Conservation (phyloP, 2,113 vertebrate genomes). For the Prionailurus bengalensis region DNA sequence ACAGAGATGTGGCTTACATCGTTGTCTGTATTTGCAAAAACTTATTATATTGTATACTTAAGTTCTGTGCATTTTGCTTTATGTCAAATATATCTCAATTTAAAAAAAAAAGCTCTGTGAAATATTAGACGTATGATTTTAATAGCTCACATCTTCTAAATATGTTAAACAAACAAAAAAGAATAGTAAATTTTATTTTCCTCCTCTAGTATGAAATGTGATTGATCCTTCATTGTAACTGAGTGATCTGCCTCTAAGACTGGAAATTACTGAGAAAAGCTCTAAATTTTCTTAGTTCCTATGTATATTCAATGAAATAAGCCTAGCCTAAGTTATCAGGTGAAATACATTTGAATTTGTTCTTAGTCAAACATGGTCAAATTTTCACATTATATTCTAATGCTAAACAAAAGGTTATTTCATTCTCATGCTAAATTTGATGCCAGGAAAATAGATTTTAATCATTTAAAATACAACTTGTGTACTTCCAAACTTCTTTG, state of each 20-base stretch:
- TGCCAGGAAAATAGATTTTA: neutral
- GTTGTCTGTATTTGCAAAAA: neutral
- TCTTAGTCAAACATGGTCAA: neutral
- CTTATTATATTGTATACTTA: neutral
- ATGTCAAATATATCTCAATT: neutral
- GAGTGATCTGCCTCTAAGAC: neutral
- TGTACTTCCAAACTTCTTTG: neutral
- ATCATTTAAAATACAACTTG: neutral
- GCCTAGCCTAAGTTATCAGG: neutral
- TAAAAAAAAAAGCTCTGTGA: neutral
- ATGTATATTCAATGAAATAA: neutral
- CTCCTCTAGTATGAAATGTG: neutral
- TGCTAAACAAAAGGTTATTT: neutral
- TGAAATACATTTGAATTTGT: constrained; percentile 21
- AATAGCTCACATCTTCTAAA: constrained; percentile 10
- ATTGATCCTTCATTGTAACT: neutral
- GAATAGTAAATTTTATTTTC: neutral
- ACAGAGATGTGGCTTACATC: neutral
- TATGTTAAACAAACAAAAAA: neutral
- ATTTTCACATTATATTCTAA: constrained; percentile 26
- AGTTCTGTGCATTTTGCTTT: neutral
- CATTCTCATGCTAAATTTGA: neutral
- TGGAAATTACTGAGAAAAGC: neutral
- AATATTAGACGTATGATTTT: neutral
- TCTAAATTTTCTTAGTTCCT: neutral